Evolutionary conservation across 2,113 vertebrate genomes (phyloP).

Genomic region (Carassius auratus): DNA sequence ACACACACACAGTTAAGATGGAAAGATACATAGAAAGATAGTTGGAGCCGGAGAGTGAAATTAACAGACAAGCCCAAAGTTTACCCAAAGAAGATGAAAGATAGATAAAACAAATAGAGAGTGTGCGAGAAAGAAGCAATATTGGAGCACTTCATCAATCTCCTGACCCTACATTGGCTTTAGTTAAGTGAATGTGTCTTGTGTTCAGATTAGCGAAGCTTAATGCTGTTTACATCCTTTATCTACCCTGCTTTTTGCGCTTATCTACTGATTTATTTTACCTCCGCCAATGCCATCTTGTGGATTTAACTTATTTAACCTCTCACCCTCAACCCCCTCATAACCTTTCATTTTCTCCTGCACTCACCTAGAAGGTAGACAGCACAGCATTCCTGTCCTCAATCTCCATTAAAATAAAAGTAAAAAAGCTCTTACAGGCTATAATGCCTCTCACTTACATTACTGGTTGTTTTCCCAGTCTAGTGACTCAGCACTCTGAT

Average conservation of each 20-base stretch:
- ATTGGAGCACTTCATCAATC: conserved; percentile 65
- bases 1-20: conserved; percentile 22
- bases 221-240: conserved; percentile 73
- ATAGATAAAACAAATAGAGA: conserved; percentile 39
- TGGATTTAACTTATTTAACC: conserved; percentile 42
- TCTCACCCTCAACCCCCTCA: conserved; percentile 33
- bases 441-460: conserved; percentile 67
- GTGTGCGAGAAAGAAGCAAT: conserved; percentile 18
- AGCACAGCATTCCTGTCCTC: conserved; percentile 1
- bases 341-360: conserved; percentile 24
- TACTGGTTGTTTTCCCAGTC: conserved; percentile 65
- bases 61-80: conserved; percentile 19
- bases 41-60: conserved; percentile 5
- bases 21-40: neutral
- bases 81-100: conserved; percentile 7
- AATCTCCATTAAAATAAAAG: conserved; percentile 46
- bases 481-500: conserved; percentile 71
- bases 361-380: conserved; percentile 8
- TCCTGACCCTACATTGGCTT: conserved; percentile 61
- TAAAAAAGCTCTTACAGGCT: conserved; percentile 59
- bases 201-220: conserved; percentile 64
- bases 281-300: neutral
- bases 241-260: conserved; percentile 56
- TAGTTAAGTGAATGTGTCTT: conserved; percentile 63
- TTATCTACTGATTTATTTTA: conserved; percentile 47